Evolutionary conservation across 1,140 invertebrate genomes (phyloP).

Genomic region (Oryctes rhinoceros): DNA sequence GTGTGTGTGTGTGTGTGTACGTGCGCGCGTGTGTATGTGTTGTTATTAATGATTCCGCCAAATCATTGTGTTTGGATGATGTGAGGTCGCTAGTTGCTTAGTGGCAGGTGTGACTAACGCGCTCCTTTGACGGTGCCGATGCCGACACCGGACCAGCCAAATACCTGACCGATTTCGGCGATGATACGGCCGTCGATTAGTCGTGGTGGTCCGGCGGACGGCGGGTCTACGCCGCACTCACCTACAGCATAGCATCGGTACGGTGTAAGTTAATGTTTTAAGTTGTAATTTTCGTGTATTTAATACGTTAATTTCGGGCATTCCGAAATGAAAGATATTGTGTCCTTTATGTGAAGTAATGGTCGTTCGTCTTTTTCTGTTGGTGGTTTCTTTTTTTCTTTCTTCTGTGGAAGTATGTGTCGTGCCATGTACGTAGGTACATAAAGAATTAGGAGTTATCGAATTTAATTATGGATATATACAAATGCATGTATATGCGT

Average conservation of each 20-base stretch:
- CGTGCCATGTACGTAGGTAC: neutral
- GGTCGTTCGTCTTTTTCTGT: neutral
- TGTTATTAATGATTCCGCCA: slow-evolving; percentile 60
- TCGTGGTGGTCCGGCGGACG: slow-evolving; percentile 20
- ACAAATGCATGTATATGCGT: too few relatives aligned
- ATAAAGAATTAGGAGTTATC: too few relatives aligned
- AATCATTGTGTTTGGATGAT: slow-evolving; percentile 58
- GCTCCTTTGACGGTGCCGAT: slow-evolving; percentile 53
- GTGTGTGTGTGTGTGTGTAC: neutral
- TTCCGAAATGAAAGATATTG: slow-evolving; percentile 19
- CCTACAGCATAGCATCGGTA: slow-evolving; percentile 55
- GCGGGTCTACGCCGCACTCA: slow-evolving; percentile 49
- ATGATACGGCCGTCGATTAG: slow-evolving; percentile 31
- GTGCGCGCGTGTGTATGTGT: neutral
- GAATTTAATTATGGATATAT: too few relatives aligned
- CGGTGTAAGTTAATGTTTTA: slow-evolving; percentile 56
- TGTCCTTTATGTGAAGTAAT: slow-evolving; percentile 23
- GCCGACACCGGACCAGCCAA: slow-evolving; percentile 57
- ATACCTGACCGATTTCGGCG: slow-evolving; percentile 35
- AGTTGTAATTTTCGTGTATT: slow-evolving; percentile 55
- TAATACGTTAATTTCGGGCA: slow-evolving; percentile 45
- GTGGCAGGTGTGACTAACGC: slow-evolving; percentile 60
- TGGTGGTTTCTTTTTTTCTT: neutral
- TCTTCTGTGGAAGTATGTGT: neutral
- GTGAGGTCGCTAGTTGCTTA: slow-evolving; percentile 52